Evolutionary conservation across 2,888 invertebrate genomes (phyloP), one percentile per base, ranked within the genome.

Genomic region (Danaus chrysippus): DNA sequence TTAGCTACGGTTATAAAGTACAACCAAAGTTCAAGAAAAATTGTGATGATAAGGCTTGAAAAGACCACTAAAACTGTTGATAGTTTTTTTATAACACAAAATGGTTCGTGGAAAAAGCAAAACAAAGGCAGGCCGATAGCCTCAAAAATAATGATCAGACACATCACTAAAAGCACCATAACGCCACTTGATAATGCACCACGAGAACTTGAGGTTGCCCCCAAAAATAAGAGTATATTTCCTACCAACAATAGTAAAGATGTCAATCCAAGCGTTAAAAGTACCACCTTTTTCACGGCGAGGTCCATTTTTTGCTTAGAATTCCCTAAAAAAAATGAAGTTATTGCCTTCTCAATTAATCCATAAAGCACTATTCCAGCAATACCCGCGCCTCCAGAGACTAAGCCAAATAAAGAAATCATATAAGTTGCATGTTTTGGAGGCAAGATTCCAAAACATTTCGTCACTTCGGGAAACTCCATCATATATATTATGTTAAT

Each of bases 1-100:
- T 74, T 72, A 8, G 73, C 70, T 1, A 82, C 76, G 6, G 76
- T 65, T 69, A 73, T 69, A 58, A 79, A 83, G 72, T 82, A 84
- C 10, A 83, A 19, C 82, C 83, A 85, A 1, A 77, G 0, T 52
- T 75, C 68, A 17, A 80, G 59, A 68, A 77, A 85, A 10, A 74
- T 0, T 0, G 74, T 72, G 8, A 76, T 0, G 6, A 56, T 0
- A 1, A 75, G 3, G 49, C 73, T 71, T 10, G 23, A 59, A 0
- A 79, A 10, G 2, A 70, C 1, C 19, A 76, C 62, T 0, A 64
- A 0, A 0, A 19, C 0, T 0, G 61, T 42, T 0, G 79, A 73
- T 3, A 81, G 2, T 59, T 71, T 73, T 62, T 73, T 78, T 42
- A 82, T 12, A 1, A 79, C 13, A 63, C 83, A 83, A 11, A 64